Conservation (phyloP, 2,888 invertebrate species). For the Luffia ferchaultella region DNA sequence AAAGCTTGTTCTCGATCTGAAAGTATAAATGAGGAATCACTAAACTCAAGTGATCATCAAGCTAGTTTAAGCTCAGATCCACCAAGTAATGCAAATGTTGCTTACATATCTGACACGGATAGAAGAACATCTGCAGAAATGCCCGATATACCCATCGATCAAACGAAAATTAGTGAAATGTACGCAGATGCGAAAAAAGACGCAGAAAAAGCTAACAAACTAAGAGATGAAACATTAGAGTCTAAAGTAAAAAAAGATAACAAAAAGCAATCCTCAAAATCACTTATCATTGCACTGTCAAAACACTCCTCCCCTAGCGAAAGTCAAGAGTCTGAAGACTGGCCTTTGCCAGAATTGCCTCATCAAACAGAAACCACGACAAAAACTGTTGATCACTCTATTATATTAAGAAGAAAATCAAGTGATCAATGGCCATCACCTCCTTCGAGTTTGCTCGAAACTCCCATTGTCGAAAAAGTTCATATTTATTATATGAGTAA, state of each 20-base stretch:
- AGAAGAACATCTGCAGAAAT: slow-evolving; percentile 84
- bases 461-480: slow-evolving; percentile 77
- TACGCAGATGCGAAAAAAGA: slow-evolving; percentile 63
- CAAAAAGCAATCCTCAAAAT: slow-evolving; percentile 33
- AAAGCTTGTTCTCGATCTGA: slow-evolving; percentile 86
- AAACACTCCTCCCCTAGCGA: slow-evolving; percentile 62
- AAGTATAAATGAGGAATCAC: slow-evolving; percentile 84
- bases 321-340: slow-evolving; percentile 79
- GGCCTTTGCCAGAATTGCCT: slow-evolving; percentile 78
- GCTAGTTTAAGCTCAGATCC: slow-evolving; percentile 87
- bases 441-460: slow-evolving; percentile 75
- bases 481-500: slow-evolving; percentile 82
- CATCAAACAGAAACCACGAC: slow-evolving; percentile 52
- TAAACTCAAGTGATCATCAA: slow-evolving; percentile 85
- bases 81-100: slow-evolving; percentile 75
- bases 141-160: slow-evolving; percentile 84
- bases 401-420: slow-evolving; percentile 46
- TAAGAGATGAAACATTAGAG: slow-evolving; percentile 27
- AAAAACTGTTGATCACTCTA: slow-evolving; percentile 26
- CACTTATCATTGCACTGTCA: slow-evolving; percentile 37
- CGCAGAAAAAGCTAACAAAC: slow-evolving; percentile 36
- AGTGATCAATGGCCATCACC: slow-evolving; percentile 86
- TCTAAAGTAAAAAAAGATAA: slow-evolving; percentile 31
- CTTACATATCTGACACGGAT: slow-evolving; percentile 82
- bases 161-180: slow-evolving; percentile 66